phyloP scores from a whole-genome alignment of 2,888 invertebrate species.

The Mechanitis mazaeus region DNA sequence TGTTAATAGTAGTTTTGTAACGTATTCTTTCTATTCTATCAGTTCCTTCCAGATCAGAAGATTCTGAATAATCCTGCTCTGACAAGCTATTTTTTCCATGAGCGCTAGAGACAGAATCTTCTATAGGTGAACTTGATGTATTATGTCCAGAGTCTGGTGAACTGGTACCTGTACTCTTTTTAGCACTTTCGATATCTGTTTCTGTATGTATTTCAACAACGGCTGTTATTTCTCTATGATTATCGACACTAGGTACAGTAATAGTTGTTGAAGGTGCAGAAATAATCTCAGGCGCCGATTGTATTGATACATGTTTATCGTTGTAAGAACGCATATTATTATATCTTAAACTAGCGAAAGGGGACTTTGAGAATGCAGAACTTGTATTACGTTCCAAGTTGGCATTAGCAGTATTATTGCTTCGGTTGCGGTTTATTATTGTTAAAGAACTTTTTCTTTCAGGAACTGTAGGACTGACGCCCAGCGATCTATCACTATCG shows the following conservation, averaged over 20 bases:
- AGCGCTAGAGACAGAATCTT: constrained; percentile 83
- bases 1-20: constrained; percentile 90
- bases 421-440: constrained; percentile 76
- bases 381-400: constrained; percentile 75
- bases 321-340: constrained; percentile 53
- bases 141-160: constrained; percentile 89
- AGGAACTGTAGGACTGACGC: constrained; percentile 85
- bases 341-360: constrained; percentile 61
- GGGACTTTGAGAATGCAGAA: constrained; percentile 60
- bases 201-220: constrained; percentile 76
- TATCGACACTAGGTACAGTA: constrained; percentile 64
- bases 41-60: constrained; percentile 91
- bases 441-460: constrained; percentile 87
- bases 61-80: constrained; percentile 90
- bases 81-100: constrained; percentile 82
- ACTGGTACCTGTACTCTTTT: constrained; percentile 80
- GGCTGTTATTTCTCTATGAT: constrained; percentile 74
- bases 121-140: constrained; percentile 87
- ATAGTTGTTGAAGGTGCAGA: constrained; percentile 52
- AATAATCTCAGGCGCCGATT: constrained; percentile 59
- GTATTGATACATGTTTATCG: constrained; percentile 55
- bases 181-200: constrained; percentile 65
- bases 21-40: constrained; percentile 90
- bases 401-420: constrained; percentile 62
- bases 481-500: constrained; percentile 78